Conservation (phyloP, 2,888 invertebrate genomes). For the Sarcophaga subvicina region DNA sequence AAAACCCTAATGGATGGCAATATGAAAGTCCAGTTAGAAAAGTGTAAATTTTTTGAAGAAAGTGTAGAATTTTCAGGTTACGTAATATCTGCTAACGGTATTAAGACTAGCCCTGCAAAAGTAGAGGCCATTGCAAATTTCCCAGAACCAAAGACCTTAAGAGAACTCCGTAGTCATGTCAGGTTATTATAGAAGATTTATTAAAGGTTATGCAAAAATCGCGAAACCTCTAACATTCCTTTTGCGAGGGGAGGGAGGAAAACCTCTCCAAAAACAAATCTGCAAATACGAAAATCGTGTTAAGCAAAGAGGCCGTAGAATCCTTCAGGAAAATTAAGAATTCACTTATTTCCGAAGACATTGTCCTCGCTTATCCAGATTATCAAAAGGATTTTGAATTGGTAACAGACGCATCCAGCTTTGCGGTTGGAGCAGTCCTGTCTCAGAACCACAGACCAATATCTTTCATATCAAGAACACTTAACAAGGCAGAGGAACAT, state of each 20-base stretch:
- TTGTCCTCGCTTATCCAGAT: too few species aligned
- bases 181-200: slow-evolving; percentile 24
- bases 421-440: too few species aligned
- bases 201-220: slow-evolving; percentile 32
- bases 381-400: too few species aligned
- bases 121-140: neutral
- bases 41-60: slow-evolving; percentile 28
- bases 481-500: too few species aligned
- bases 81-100: neutral
- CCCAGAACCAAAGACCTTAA: neutral
- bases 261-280: too few species aligned
- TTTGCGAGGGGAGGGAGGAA: slow-evolving; percentile 2
- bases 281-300: too few species aligned
- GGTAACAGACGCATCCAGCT: too few species aligned
- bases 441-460: too few species aligned
- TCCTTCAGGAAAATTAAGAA: too few species aligned
- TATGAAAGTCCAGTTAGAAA: slow-evolving; percentile 26
- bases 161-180: slow-evolving; percentile 18
- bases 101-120: neutral
- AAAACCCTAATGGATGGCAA: slow-evolving; percentile 20
- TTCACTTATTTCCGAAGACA: too few species aligned
- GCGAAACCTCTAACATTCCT: slow-evolving; percentile 33
- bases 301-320: too few species aligned
- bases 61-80: slow-evolving; percentile 26
- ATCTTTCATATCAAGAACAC: too few species aligned